Evolutionary conservation across 2,888 invertebrate species (phyloP), one percentile per base, ranked within the genome.

Genomic region (Sinodicranocentrus sp.): DNA sequence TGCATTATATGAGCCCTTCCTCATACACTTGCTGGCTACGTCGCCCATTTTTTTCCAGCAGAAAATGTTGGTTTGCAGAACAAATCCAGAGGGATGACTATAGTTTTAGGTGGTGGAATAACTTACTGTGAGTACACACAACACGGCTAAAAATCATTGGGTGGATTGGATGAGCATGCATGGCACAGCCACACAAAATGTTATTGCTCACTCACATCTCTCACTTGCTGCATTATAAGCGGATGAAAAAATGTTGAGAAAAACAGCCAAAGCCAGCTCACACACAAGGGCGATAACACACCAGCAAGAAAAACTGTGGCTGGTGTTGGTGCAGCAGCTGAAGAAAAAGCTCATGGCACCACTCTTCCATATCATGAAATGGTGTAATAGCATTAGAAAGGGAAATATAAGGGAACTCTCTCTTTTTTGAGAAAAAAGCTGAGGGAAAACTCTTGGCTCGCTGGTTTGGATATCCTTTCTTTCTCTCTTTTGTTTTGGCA

Each of bases 361-460:
- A 78, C 44, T 61, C 76, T 77, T 77, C 67, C 67, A 43, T 44
- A 67, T 70, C 78, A 70, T 78, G 78, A n/a, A 70, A 70, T 78
- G 78, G 70, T 70, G 19, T 78, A 70, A 78, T 61, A 70, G 61
- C 23, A 59, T 61, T 68, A 57, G 54, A 61, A 1, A 3, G 13
- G 2, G 48, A 15, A 67, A 67, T n/a, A 63, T 33, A 33, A 28
- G 33, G 17, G 63, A 6, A 33, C 63, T 17, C 48, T n/a, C n/a
- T 10, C 48, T 8, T 19, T 19, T 19, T 52, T 52, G 19, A n/a
- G 52, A 19, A 25, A 25, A 25, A 57, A 57, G 57, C 25, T 8
- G n/a, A 57, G 25, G n/a, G 48, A 48, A 48, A 48, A 15, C 39
- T 8, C 59, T 26, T 59, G 2, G 19, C 54, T 59, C 23, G 25